These are phyloP conservation scores for Odontophorus gujanensis DNA, from an alignment of 2,113 vertebrate genomes.

Conservation along the genomic window DNA sequence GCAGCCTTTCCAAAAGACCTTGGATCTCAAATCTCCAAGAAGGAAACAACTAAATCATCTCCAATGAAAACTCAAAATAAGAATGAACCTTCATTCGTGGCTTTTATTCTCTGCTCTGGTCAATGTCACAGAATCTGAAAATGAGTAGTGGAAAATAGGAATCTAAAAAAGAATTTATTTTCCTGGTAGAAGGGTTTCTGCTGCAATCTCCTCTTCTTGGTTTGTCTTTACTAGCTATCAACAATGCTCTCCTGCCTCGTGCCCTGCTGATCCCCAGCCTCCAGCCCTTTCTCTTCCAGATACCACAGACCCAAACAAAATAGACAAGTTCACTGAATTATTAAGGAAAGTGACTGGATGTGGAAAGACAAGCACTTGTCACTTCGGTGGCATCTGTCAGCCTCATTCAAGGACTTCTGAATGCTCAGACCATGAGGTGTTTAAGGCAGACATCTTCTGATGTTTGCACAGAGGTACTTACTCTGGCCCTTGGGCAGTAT, in stretches of 20 bases:
- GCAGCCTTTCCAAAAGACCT: background rate
- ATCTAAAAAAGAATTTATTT: background rate
- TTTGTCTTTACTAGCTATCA: background rate
- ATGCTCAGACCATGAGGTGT: slow-evolving; percentile 2
- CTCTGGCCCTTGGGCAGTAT: slow-evolving; percentile 8
- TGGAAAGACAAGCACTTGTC: background rate
- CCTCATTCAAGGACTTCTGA: background rate
- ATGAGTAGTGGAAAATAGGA: background rate
- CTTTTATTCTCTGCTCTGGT: background rate
- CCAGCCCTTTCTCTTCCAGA: background rate
- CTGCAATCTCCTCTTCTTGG: background rate
- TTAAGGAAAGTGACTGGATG: background rate
- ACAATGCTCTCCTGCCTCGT: background rate
- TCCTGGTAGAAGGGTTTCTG: background rate
- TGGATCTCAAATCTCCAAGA: background rate
- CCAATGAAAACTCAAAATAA: background rate
- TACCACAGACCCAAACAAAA: background rate
- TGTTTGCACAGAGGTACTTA: slow-evolving; percentile 4
- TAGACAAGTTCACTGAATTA: background rate
- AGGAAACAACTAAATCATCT: background rate
- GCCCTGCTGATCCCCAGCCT: background rate
- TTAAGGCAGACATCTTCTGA: slow-evolving; percentile 12
- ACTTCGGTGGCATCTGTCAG: background rate
- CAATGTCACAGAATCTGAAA: background rate
- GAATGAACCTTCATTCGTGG: background rate